A percentile compares a stretch with the other conserved stretches of the same genome.
These are phyloP conservation scores for Mormyrus proboscirostris DNA, from an alignment of 2,797 vertebrate species.

Conservation along the genomic window DNA sequence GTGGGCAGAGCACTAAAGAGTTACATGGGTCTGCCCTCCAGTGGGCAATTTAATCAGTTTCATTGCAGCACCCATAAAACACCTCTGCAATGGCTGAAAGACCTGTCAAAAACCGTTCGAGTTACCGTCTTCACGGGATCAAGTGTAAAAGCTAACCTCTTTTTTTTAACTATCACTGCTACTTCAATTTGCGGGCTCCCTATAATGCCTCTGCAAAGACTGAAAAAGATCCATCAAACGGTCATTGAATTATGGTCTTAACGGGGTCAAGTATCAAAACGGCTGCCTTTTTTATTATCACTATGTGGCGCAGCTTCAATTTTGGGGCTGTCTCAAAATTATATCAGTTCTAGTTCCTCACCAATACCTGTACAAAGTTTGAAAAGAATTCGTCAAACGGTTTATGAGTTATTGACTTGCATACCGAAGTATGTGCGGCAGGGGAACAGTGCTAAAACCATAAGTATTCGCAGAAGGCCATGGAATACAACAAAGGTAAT, in stretches of 20 bases:
- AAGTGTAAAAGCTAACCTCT: too few relatives aligned
- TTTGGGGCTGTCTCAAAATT: background rate
- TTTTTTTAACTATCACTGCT: too few relatives aligned
- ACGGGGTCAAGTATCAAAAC: background rate
- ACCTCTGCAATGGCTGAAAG: background rate
- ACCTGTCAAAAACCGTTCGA: too few relatives aligned
- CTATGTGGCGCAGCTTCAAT: background rate
- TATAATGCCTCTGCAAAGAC: background rate
- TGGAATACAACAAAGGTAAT: background rate
- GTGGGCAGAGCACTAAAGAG: background rate
- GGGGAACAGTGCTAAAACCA: background rate
- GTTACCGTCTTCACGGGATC: too few relatives aligned
- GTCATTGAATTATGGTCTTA: background rate
- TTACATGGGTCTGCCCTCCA: background rate
- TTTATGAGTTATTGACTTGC: background rate
- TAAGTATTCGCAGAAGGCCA: background rate
- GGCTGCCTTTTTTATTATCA: background rate
- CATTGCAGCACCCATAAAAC: background rate
- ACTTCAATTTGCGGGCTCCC: background rate
- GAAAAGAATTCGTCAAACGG: background rate
- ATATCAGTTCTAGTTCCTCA: background rate
- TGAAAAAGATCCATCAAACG: background rate
- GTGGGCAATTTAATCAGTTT: background rate
- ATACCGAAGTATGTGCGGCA: background rate
- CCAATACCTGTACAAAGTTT: background rate